Percentiles rank a stretch among this genome's conserved stretches.
Evolutionary conservation across 2,888 invertebrate genomes (phyloP).

Genomic region (Melanophora roralis): DNA sequence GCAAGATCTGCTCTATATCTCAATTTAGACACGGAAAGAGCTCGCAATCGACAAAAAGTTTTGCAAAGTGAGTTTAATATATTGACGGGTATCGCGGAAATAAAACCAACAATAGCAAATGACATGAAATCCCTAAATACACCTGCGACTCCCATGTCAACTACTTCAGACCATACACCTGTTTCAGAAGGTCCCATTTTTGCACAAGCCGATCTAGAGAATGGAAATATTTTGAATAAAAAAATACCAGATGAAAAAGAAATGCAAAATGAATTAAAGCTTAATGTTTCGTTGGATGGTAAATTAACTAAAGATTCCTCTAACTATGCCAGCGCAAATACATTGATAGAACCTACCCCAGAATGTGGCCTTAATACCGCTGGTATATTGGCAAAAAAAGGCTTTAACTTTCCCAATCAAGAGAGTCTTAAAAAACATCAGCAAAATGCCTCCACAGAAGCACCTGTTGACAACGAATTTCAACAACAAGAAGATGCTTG

Average conservation of each 20-base stretch:
- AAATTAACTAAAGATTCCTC: constrained; percentile 23
- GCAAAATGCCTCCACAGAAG: constrained; percentile 42
- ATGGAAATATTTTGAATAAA: constrained; percentile 51
- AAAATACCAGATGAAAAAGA: background rate
- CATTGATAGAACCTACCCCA: constrained; percentile 64
- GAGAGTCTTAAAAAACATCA: constrained; percentile 49
- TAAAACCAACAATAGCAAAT: constrained; percentile 59
- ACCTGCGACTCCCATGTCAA: constrained; percentile 69
- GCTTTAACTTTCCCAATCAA: constrained; percentile 65
- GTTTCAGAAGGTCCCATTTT: constrained; percentile 32
- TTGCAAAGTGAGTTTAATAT: constrained; percentile 69
- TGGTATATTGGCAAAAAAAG: constrained; percentile 67
- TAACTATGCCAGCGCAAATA: background rate
- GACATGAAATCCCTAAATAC: constrained; percentile 63
- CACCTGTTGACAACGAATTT: constrained; percentile 48
- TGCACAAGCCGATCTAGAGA: constrained; percentile 54
- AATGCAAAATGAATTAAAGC: constrained; percentile 49
- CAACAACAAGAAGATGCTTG: constrained; percentile 36
- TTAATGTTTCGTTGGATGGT: constrained; percentile 52
- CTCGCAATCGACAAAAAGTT: constrained; percentile 68
- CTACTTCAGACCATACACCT: constrained; percentile 65
- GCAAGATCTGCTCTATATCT: constrained; percentile 66
- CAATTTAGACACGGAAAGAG: constrained; percentile 68
- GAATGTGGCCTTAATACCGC: constrained; percentile 70
- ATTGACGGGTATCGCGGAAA: constrained; percentile 62